Conservation (phyloP, 2,797 vertebrate genomes). For the Tapirus indicus region DNA sequence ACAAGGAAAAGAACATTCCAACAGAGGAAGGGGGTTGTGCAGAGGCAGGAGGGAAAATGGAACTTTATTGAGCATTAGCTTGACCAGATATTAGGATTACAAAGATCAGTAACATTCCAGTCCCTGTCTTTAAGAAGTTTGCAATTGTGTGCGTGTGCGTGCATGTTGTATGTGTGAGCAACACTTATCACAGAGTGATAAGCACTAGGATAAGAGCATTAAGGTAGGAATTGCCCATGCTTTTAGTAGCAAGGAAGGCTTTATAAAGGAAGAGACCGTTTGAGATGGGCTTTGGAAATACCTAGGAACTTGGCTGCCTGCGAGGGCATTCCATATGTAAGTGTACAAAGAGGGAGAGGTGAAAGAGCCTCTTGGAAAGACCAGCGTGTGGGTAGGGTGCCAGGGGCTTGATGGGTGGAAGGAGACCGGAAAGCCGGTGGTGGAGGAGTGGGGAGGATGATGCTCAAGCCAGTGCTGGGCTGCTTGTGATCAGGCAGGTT, state of each 20-base stretch:
- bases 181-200: not conserved
- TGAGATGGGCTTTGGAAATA: not conserved
- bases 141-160: not conserved
- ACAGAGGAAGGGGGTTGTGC: not conserved
- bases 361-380: not conserved
- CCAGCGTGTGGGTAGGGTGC: not conserved
- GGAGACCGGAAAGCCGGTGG: too few relatives aligned
- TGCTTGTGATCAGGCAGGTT: not conserved
- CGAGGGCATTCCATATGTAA: not conserved
- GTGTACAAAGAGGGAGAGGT: not conserved
- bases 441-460: not conserved
- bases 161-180: not conserved
- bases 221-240: not conserved
- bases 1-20: not conserved
- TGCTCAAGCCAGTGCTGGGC: not conserved
- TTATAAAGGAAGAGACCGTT: conserved; percentile 34
- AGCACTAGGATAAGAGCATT: not conserved
- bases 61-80: not conserved
- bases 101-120: not conserved
- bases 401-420: not conserved
- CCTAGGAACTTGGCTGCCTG: not conserved
- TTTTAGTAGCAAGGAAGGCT: not conserved
- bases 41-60: not conserved
- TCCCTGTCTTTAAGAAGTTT: not conserved
- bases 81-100: not conserved